Evolutionary conservation across 2,797 vertebrate genomes (phyloP).

Genomic region (Momotus momota): DNA sequence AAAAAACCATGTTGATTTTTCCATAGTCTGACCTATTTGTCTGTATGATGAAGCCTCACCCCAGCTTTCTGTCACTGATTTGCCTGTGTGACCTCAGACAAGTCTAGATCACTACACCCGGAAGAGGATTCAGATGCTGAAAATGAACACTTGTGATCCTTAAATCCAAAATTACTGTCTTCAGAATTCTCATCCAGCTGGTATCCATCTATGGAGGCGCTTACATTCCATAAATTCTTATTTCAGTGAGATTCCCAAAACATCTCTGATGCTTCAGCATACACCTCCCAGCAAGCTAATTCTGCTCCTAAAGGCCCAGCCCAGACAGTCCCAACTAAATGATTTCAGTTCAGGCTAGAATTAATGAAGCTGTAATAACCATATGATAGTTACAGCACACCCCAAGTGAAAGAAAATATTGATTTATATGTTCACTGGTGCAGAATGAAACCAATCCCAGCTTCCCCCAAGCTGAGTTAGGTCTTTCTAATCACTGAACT

Average conservation of each 20-base stretch:
- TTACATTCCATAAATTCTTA: not conserved
- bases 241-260: not conserved
- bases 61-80: not conserved
- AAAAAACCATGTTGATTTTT: slow-evolving; percentile 20
- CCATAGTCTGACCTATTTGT: not conserved
- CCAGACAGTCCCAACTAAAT: not conserved
- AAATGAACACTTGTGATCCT: not conserved
- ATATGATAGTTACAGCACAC: not conserved
- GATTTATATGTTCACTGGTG: not conserved
- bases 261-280: not conserved
- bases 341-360: not conserved
- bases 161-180: not conserved
- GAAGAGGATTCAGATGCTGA: not conserved
- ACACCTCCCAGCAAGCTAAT: not conserved
- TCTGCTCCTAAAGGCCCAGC: not conserved
- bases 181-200: not conserved
- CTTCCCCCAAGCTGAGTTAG: not conserved
- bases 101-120: not conserved
- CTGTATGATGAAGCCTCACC: slow-evolving; percentile 18
- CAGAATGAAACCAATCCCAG: not conserved
- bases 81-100: not conserved
- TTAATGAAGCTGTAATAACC: not conserved
- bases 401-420: not conserved
- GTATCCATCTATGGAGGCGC: not conserved
- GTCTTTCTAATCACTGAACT: not conserved